Evolutionary conservation across 2,888 invertebrate genomes (phyloP), one percentile per base, ranked within the genome.

Genomic region (Aleiodes leptofemur): DNA sequence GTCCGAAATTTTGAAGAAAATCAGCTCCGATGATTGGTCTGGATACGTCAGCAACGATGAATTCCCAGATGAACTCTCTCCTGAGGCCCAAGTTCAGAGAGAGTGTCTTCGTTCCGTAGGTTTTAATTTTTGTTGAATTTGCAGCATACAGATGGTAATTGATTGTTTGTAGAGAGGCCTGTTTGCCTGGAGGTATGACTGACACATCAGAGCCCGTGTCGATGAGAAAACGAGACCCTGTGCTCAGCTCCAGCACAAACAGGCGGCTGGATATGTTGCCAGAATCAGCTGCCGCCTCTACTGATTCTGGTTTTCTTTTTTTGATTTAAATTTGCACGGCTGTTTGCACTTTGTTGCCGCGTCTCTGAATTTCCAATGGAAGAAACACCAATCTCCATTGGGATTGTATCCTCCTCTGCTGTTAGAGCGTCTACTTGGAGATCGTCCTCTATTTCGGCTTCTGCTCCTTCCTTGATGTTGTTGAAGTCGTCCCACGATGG

Each of bases 191-290:
- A 43, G 34, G 61, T 2, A 61, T 29, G 0, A 61, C 61, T n/a
- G 31, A 61, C 61, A n/a, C n/a, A n/a, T n/a, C n/a, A 11, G 61
- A 61, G 34, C 61, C 61, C 9, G 61, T 61, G 29, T 61, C 61
- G 8, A 57, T 57, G 23, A 57, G 29, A 29, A 29, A 57, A 57
- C 31, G 57, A 16, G 43, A 9, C 9, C n/a, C 38, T 43, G 38
- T 14, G 23, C 13, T 48, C 8, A 16, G n/a, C 11, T 23, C 16
- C 38, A 16, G 38, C 43, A 38, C 8, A 64, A 64, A n/a, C 9
- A 64, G 64, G 64, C 48, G 64, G 14, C 43, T 34, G 38, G 64
- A 64, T 3, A n/a, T 34, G 34, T 9, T 2, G 0, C 7, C 29
- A 59, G 59, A 59, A 34, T 9, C 31, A 6, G 29, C 6, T n/a